A percentile compares a stretch with the other conserved stretches of the same genome.
phyloP scores from a whole-genome alignment of 2,113 vertebrate genomes.

The Chamaetylas fuelleborni region DNA sequence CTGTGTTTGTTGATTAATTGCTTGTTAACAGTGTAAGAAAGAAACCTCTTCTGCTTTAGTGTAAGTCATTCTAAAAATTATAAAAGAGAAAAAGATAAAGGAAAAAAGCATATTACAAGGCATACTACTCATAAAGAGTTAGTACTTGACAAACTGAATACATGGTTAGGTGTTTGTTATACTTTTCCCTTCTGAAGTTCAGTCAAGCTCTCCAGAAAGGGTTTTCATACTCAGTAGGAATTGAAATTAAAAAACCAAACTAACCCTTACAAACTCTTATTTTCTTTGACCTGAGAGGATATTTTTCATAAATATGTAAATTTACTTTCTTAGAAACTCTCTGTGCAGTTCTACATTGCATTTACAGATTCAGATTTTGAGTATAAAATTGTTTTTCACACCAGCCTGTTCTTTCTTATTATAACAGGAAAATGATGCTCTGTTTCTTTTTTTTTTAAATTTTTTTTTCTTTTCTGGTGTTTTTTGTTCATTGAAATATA shows the following conservation, averaged over 20 bases:
- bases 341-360: conserved; percentile 14
- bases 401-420: conserved; percentile 43
- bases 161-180: not conserved
- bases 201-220: conserved; percentile 1
- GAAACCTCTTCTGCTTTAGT: not conserved
- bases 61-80: not conserved
- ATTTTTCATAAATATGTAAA: conserved; percentile 70
- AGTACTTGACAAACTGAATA: not conserved
- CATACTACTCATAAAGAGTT: not conserved
- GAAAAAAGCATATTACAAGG: not conserved
- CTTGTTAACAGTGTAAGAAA: not conserved
- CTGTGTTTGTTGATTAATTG: not conserved
- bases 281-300: conserved; percentile 31
- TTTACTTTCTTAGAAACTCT: not conserved
- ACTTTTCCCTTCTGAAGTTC: not conserved
- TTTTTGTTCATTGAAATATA: conserved; percentile 31
- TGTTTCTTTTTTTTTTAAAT: not conserved
- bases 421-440: conserved; percentile 15
- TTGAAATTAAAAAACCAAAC: not conserved
- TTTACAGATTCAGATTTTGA: conserved; percentile 50
- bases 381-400: conserved; percentile 47
- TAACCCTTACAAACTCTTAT: not conserved
- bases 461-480: not conserved
- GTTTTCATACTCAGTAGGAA: not conserved
- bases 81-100: too few species aligned